phyloP scores from a whole-genome alignment of 2,797 vertebrate genomes.

The Cyclopterus lumpus region DNA sequence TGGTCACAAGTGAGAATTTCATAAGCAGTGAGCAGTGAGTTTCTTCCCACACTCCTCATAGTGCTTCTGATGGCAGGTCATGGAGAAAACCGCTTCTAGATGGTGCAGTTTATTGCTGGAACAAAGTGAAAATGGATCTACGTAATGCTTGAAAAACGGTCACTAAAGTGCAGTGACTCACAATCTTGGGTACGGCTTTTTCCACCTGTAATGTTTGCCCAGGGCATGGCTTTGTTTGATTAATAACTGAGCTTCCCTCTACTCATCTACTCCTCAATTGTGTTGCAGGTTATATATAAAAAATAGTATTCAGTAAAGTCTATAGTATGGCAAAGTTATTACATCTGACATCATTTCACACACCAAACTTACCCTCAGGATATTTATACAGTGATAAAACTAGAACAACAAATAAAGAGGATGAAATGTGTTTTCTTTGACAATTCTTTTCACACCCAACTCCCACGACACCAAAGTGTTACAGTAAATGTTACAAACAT shows the following conservation, averaged over 20 bases:
- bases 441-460: not conserved
- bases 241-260: not conserved
- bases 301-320: not conserved
- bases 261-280: not conserved
- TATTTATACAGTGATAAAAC: not conserved
- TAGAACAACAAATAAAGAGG: not conserved
- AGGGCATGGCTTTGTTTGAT: constrained; percentile 26
- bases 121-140: constrained; percentile 14
- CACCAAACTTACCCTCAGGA: not conserved
- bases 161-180: constrained; percentile 28
- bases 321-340: not conserved
- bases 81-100: constrained; percentile 6
- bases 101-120: not conserved
- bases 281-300: not conserved
- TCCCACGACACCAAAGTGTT: not conserved
- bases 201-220: constrained; percentile 11
- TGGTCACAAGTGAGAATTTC: constrained; percentile 47
- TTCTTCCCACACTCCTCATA: constrained; percentile 44
- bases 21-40: not conserved
- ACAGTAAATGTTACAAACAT: not conserved
- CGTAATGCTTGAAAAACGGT: not conserved
- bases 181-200: not conserved
- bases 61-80: constrained; percentile 1
- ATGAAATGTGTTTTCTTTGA: not conserved
- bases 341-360: not conserved